A percentile compares a stretch with the other conserved stretches of the same genome.
phyloP scores from a whole-genome alignment of 2,888 invertebrate species.

The Argyra leucocephala region DNA sequence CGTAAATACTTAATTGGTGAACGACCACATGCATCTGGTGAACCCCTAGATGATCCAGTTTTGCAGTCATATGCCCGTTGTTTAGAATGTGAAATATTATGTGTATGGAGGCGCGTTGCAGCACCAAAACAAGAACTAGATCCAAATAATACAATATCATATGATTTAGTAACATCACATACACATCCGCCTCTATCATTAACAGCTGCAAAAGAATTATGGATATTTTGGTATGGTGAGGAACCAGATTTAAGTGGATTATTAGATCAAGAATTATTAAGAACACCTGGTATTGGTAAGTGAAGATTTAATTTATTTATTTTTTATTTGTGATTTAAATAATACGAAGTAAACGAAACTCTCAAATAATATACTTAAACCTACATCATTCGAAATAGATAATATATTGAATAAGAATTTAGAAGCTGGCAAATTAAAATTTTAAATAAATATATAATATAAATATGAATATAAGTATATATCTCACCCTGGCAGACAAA shows the following conservation, averaged over 20 bases:
- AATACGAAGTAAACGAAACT: too few species aligned
- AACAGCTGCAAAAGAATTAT: slow-evolving; percentile 88
- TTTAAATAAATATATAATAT: too few species aligned
- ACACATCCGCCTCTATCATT: slow-evolving; percentile 68
- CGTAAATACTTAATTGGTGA: slow-evolving; percentile 81
- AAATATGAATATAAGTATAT: too few species aligned
- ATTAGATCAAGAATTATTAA: slow-evolving; percentile 75
- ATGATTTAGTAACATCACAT: slow-evolving; percentile 45
- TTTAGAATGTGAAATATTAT: slow-evolving; percentile 87
- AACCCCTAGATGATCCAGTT: slow-evolving; percentile 82
- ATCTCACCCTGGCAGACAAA: too few species aligned
- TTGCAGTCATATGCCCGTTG: slow-evolving; percentile 83
- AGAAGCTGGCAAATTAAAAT: too few species aligned
- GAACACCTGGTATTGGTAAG: slow-evolving; percentile 64
- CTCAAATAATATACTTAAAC: too few species aligned
- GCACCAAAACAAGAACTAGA: slow-evolving; percentile 48
- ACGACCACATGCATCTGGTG: slow-evolving; percentile 45
- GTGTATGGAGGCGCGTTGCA: slow-evolving; percentile 92
- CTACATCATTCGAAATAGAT: too few species aligned
- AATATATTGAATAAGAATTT: too few species aligned
- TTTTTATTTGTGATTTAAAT: too few species aligned
- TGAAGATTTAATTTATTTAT: too few species aligned
- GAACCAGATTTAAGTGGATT: slow-evolving; percentile 81
- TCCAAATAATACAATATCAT: slow-evolving; percentile 45
- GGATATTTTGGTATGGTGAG: slow-evolving; percentile 99